Evolutionary conservation across 2,888 invertebrate genomes (phyloP), one percentile per base, ranked within the genome.

Genomic region (Gortyna flavago): DNA sequence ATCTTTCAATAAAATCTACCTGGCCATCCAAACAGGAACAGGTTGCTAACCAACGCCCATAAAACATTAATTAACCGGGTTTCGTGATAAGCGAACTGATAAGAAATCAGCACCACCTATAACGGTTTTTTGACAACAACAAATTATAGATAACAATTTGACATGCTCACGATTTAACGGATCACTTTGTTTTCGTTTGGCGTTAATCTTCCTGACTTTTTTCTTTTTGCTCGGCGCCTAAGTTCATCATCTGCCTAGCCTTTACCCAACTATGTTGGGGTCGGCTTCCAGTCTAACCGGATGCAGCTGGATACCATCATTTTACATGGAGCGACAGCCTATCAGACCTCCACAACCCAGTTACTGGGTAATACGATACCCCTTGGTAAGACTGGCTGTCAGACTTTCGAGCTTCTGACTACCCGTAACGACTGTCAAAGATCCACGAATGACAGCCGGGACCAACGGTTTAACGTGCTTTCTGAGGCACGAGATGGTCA

Each of bases 41-140:
- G 80, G 80, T 81, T 81, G 85, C 54, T 67, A 62, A 84, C 80
- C 67, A 25, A 79, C 21, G n/a, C 35, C 41, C 25, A 71, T 71
- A 57, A 67, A 80, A 71, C 54, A 80, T 51, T 41, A 80, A 67
- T 62, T 67, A 71, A 84, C 67, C 72, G 51, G 67, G 85, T 51
- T 51, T 32, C 25, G 16, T 72, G 80, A 80, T 81, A 84, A 84
- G 67, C 32, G 29, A 35, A 62, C 44, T 41, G 80, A 84, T 80
- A 81, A 84, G 67, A 41, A 29, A 78, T 85, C 82, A n/a, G n/a
- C n/a, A 62, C 79, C 72, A 65, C 54, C 59, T 29, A 48, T 81
- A 80, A 71, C 85, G 32, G 48, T 18, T 71, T 79, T 84, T 84
- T 71, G 85, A 84, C 85, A 68, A 80, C 61, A 84, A 71, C 80